phyloP scores from a whole-genome alignment of 2,888 invertebrate genomes.

The Spisula solida region DNA sequence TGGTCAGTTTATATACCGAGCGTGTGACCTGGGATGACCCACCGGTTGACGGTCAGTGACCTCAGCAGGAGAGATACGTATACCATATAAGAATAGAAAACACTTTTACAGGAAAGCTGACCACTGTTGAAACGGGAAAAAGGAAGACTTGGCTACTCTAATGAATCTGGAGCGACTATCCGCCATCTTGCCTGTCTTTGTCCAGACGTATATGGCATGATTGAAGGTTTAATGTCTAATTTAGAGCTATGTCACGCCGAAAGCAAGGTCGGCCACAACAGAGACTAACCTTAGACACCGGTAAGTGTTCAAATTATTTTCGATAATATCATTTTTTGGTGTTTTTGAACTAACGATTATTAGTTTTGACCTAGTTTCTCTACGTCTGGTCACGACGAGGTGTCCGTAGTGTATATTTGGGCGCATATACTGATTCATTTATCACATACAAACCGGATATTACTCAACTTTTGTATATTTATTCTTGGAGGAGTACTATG shows the following conservation, averaged over 20 bases:
- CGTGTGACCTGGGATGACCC: conserved; percentile 66
- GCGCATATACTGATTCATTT: conserved; percentile 6
- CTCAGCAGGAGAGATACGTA: conserved; percentile 50
- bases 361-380: conserved; percentile 48
- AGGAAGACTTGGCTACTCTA: conserved; percentile 63
- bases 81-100: conserved; percentile 49
- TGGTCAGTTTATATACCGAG: conserved; percentile 66
- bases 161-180: conserved; percentile 65
- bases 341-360: background rate
- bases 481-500: background rate
- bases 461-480: conserved; percentile 20
- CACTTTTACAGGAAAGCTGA: conserved; percentile 57
- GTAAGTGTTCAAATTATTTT: conserved; percentile 79
- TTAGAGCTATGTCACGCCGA: conserved; percentile 83
- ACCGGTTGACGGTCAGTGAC: conserved; percentile 65
- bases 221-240: conserved; percentile 76
- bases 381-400: conserved; percentile 47
- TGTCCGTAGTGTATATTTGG: conserved; percentile 41
- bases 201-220: conserved; percentile 64
- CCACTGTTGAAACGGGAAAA: conserved; percentile 47
- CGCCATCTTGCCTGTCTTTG: conserved; percentile 74
- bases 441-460: background rate
- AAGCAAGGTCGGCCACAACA: conserved; percentile 88
- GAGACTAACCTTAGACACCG: conserved; percentile 86
- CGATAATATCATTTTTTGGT: background rate